Base-by-base conservation (phyloP, 1,140 invertebrate genomes). In the Brachystomella parvula region DNA sequence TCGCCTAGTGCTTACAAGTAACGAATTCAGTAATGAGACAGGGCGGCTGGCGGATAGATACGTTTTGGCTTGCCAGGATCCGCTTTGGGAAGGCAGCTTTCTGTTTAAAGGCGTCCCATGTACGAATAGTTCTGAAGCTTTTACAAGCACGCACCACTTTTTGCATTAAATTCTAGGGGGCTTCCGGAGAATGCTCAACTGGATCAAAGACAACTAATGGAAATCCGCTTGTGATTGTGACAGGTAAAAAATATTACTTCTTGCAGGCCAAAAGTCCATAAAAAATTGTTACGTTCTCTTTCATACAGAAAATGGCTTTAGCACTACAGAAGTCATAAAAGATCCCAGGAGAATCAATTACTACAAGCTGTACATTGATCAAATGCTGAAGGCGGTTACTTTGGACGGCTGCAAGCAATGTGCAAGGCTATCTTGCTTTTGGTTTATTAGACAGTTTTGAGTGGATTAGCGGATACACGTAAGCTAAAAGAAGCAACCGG, bases 381-480 rank as follows among this genome's bases (percentile, higher is more conserved):
- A 84, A n/a, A 76, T 89, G 64, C 77, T 86, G 28, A 80, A 82
- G 70, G 86, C 87, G 0, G 82, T 89, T 2, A 71, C 84, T 19
- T 33, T 68, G 6, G 71, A 72, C 47, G 69, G 63, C 31, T 65
- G 61, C 3, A n/a, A n/a, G n/a, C n/a, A 67, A 70, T 35, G 69
- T 72, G 1, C 64, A 47, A 15, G 61, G 61, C 1, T 72, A 71
- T 61, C 47, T 63, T 9, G 65, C 71, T 3, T 72, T 68, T 68
- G 47, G 44, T 65, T 47, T 72, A 9, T 39, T 72, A 62, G 65
- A 72, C 32, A 66, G 61, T 44, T 61, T 63, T 15, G 64, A 66
- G 29, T 66, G 64, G 64, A 47, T 31, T 0, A 6, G 30, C 24
- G 73, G 75, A 9, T 57, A 57, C 24, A 24, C 9, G 53, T 57